phyloP scores from a whole-genome alignment of 2,113 vertebrate species.

The Scolopax mira region DNA sequence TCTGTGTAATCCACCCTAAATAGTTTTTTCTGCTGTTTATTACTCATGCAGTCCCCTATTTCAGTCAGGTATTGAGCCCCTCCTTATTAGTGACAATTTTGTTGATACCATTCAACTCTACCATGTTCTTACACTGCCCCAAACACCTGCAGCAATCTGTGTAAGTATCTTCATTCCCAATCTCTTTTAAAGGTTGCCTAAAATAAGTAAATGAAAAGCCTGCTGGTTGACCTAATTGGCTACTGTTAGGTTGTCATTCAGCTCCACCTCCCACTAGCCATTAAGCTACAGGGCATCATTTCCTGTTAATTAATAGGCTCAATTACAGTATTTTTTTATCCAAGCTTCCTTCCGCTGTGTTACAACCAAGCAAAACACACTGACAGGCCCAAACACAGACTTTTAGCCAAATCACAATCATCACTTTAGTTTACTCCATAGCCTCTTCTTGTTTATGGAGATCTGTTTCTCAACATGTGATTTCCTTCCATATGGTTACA shows the following conservation, averaged over 20 bases:
- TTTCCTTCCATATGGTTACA: not conserved
- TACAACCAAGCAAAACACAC: not conserved
- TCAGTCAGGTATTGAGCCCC: not conserved
- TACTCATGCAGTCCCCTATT: not conserved
- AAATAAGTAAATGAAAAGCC: not conserved
- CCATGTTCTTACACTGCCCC: not conserved
- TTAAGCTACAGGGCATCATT: not conserved
- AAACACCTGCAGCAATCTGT: not conserved
- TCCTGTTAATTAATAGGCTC: not conserved
- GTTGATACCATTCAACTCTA: not conserved
- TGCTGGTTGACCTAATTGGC: constrained; percentile 25
- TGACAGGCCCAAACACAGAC: not conserved
- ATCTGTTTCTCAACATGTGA: not conserved
- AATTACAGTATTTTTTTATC: not conserved
- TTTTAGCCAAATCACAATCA: not conserved
- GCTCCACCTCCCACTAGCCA: not conserved
- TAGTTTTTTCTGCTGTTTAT: not conserved
- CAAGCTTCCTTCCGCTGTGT: not conserved
- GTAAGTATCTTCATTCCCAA: not conserved
- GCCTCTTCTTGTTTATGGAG: not conserved
- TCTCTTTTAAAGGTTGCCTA: not conserved
- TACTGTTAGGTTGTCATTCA: not conserved
- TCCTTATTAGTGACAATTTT: not conserved
- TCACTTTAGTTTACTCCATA: not conserved
- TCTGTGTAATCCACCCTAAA: not conserved